These are phyloP conservation scores for Chymomyza fuscimana DNA, from an alignment of 2,888 invertebrate genomes.

Conservation along the genomic window DNA sequence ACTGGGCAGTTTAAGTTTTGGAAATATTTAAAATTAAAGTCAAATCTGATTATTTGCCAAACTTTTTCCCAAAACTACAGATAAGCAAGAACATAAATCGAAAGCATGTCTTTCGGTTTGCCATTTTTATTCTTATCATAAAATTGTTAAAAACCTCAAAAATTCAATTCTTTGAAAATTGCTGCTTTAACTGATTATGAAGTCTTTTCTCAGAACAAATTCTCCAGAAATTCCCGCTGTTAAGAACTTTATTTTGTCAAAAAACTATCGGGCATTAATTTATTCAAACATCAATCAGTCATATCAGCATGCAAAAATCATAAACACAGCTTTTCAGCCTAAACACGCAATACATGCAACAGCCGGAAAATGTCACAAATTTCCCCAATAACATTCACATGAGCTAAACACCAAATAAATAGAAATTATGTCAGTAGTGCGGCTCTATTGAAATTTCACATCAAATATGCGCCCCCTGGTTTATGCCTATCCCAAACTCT, in stretches of 20 bases:
- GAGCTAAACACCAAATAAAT: conserved; percentile 62
- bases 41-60: too few relatives aligned
- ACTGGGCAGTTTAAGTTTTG: too few relatives aligned
- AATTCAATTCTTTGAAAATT: background rate
- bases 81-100: too few relatives aligned
- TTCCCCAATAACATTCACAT: conserved; percentile 25
- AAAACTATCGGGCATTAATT: background rate
- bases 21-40: too few relatives aligned
- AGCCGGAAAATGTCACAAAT: conserved; percentile 5
- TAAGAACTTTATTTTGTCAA: background rate
- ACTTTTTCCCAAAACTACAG: too few relatives aligned
- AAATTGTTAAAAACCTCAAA: background rate
- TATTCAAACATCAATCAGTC: background rate
- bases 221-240: background rate
- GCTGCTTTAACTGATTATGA: background rate
- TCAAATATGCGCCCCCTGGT: conserved; percentile 12
- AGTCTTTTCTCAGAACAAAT: too few relatives aligned
- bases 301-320: background rate
- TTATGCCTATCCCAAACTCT: conserved; percentile 1
- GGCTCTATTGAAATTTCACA: conserved; percentile 53
- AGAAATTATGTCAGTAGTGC: conserved; percentile 68
- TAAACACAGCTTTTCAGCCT: background rate
- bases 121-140: too few relatives aligned
- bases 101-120: too few relatives aligned
- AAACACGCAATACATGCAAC: background rate